Evolutionary conservation across 2,888 invertebrate genomes (phyloP).

Genomic region (Eustalomyia histrio): DNA sequence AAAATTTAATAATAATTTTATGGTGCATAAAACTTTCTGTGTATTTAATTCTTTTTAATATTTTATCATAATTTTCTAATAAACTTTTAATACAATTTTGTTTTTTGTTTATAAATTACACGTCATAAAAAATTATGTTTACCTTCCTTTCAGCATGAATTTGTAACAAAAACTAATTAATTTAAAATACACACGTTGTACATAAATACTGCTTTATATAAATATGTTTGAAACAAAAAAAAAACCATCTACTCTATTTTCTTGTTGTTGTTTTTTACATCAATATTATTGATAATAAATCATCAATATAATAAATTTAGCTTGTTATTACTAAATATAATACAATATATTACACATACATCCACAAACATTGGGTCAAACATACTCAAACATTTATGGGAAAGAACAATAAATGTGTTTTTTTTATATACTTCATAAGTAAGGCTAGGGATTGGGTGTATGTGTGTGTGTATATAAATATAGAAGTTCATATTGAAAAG

Average conservation of each 20-base stretch:
- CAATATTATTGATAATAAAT: constrained; percentile 54
- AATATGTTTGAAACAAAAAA: too few species aligned
- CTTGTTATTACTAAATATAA: constrained; percentile 52
- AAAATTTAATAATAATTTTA: too few species aligned
- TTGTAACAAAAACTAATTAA: too few species aligned
- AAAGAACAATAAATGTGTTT: constrained; percentile 31
- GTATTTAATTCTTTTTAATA: too few species aligned
- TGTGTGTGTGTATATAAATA: neutral
- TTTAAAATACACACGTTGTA: too few species aligned
- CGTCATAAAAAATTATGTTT: too few species aligned
- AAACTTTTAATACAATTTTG: too few species aligned
- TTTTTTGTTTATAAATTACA: too few species aligned
- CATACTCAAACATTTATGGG: neutral
- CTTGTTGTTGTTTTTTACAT: constrained; percentile 23
- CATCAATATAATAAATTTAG: constrained; percentile 54
- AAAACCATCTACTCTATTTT: neutral
- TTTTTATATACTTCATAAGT: constrained; percentile 47
- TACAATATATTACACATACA: constrained; percentile 38
- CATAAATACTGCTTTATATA: too few species aligned
- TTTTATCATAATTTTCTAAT: too few species aligned
- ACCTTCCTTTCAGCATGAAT: too few species aligned
- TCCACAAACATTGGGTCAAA: neutral
- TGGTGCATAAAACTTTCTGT: too few species aligned
- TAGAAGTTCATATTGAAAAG: constrained; percentile 22
- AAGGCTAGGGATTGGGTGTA: constrained; percentile 3